Evolutionary conservation across 2,888 invertebrate species (phyloP).

Genomic region (Liodrosophila aerea): DNA sequence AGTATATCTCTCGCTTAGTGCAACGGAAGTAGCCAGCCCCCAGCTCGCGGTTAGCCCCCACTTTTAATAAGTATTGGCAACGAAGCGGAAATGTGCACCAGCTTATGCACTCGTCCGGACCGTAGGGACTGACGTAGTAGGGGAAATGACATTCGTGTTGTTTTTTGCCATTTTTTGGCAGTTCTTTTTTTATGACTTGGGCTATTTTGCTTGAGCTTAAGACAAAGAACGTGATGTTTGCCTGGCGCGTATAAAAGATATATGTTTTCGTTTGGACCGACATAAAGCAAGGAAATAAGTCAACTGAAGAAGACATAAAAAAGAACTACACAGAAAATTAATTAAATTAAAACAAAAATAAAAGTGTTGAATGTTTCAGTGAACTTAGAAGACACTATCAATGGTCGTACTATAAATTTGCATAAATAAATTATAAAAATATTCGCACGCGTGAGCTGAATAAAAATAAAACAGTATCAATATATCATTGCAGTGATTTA

Average conservation of each 20-base stretch:
- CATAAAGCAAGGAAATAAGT: conserved; percentile 44
- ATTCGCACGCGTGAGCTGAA: no score
- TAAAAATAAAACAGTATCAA: no score
- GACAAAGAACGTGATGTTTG: conserved; percentile 71
- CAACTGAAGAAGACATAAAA: conserved; percentile 21
- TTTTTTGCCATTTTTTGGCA: not conserved
- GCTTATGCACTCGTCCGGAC: conserved; percentile 31
- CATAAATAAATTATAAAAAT: no score
- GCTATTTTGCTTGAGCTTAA: conserved; percentile 26
- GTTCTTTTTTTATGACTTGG: no score
- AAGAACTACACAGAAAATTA: not conserved
- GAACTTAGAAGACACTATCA: conserved; percentile 1
- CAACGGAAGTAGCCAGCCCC: conserved; percentile 55
- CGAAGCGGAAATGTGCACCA: conserved; percentile 69
- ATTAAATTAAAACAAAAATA: not conserved
- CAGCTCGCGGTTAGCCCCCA: not conserved
- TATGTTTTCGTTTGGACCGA: conserved; percentile 50
- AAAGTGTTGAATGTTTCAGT: not conserved
- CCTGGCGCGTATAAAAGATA: conserved; percentile 40
- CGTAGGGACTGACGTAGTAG: no score
- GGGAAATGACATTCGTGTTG: no score
- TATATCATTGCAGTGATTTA: no score
- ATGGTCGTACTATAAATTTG: no score
- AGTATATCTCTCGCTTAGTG: conserved; percentile 54
- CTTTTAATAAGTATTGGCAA: conserved; percentile 57